Percentiles rank a stretch among this genome's conserved stretches.
Conservation (phyloP, 2,797 vertebrate species). For the Silurus aristotelis region DNA sequence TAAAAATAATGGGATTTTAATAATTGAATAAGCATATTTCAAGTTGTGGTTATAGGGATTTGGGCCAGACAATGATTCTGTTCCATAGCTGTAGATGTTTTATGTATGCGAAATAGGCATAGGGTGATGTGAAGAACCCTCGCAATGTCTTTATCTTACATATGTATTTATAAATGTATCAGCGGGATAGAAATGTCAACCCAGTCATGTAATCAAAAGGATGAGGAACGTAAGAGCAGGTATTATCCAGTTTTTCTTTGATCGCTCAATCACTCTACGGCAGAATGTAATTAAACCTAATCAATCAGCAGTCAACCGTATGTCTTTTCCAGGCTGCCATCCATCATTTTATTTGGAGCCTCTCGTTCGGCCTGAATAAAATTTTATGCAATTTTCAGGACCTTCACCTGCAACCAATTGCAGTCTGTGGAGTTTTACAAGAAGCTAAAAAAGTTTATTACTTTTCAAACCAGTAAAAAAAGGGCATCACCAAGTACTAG, state of each 20-base stretch:
- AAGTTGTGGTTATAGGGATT: too few relatives aligned
- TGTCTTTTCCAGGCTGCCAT: conserved; percentile 2
- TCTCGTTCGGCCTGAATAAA: neutral
- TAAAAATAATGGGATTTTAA: too few relatives aligned
- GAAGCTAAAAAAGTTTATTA: conserved; percentile 47
- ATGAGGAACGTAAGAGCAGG: neutral
- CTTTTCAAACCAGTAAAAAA: conserved; percentile 44
- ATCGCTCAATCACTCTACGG: neutral
- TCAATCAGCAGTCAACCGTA: conserved; percentile 17
- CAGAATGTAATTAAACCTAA: conserved; percentile 5
- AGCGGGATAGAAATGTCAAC: neutral
- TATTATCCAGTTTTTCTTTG: neutral
- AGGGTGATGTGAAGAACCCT: neutral
- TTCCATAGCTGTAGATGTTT: neutral
- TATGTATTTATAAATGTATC: neutral
- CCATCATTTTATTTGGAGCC: conserved; percentile 8
- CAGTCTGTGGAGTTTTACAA: conserved; percentile 51
- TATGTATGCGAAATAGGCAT: too few relatives aligned
- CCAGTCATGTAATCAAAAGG: neutral
- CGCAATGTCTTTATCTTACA: neutral
- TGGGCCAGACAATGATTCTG: too few relatives aligned
- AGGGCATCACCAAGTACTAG: conserved; percentile 43
- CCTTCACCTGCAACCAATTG: neutral
- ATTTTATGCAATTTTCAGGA: conserved; percentile 6
- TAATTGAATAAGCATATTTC: too few relatives aligned